Base-by-base conservation (phyloP, 1,140 invertebrate genomes). In the Achroia grisella region DNA sequence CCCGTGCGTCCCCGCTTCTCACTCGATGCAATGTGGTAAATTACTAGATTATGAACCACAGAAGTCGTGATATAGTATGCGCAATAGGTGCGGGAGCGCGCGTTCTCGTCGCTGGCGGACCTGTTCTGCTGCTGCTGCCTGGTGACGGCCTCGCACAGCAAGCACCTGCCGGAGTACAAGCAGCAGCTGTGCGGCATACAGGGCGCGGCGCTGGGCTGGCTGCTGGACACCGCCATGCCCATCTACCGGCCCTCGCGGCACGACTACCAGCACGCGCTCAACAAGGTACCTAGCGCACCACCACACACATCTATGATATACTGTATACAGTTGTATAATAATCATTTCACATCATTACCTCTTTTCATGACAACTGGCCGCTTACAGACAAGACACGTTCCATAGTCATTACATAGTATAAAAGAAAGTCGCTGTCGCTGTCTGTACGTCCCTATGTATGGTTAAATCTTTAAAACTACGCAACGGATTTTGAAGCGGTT, bases 121-220 rank as follows among this genome's bases (percentile, higher is more conserved):
- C 82, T 99, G 40, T 89, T 97, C 10, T 92, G 93, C 42, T 87
- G 97, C 32, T 94, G 93, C 62, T 93, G 96, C 86, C 91, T 99
- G 55, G 79, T 98, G 11, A 87, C 87, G 84, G 92, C 70, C 87
- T 97, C 56, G 89, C 93, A 85, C 62, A 67, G 70, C 48, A 77
- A 80, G 55, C 82, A 81, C 68, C 54, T 63, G 90, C 94, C 8
- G 81, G 93, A 73, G 90, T 96, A 8, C 89, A 92, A 62, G 93
- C 96, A 76, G 90, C 93, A 83, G 57, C 58, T 86, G 23, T 55
- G 54, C 12, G 62, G 55, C 10, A 67, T 79, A 40, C 80, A 81
- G 61, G 62, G 63, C 47, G 58, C 71, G 29, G 76, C 76, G 15
- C 57, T 79, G n/a, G 91, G 89, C 54, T 99, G 97, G 97, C 84